Conservation (phyloP, 1,140 invertebrate genomes). For the Acyrthosiphon pisum region DNA sequence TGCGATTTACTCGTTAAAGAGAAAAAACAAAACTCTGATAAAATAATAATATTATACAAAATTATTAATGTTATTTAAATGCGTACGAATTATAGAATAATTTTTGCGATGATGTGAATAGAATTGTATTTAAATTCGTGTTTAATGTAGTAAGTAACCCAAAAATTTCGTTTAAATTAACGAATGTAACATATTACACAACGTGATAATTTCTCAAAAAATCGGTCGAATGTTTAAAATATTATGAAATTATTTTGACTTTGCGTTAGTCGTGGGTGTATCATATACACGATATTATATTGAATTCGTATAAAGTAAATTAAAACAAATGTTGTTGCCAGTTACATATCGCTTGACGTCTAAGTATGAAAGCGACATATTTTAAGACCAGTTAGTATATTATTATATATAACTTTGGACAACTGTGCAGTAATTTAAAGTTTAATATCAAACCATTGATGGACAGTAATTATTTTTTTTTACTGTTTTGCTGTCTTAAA, state of each 20-base stretch:
- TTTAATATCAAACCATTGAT: conserved; percentile 21
- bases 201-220: not conserved
- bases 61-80: conserved; percentile 2
- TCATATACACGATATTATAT: not conserved
- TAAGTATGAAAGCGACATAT: not conserved
- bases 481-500: not conserved
- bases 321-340: conserved; percentile 16
- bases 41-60: not conserved
- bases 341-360: not conserved
- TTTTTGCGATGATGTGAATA: not conserved
- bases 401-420: not conserved
- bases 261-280: not conserved
- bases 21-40: not conserved
- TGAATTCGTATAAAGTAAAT: not conserved
- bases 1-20: not conserved
- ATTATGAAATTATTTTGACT: not conserved
- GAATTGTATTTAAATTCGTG: not conserved
- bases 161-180: not conserved
- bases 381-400: not conserved
- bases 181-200: not conserved
- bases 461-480: conserved; percentile 16
- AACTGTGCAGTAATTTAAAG: not conserved
- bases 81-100: not conserved
- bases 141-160: not conserved
- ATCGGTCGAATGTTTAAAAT: not conserved